These are phyloP conservation scores for Asbolus verrucosus DNA, from an alignment of 1,140 invertebrate species.

Conservation along the genomic window DNA sequence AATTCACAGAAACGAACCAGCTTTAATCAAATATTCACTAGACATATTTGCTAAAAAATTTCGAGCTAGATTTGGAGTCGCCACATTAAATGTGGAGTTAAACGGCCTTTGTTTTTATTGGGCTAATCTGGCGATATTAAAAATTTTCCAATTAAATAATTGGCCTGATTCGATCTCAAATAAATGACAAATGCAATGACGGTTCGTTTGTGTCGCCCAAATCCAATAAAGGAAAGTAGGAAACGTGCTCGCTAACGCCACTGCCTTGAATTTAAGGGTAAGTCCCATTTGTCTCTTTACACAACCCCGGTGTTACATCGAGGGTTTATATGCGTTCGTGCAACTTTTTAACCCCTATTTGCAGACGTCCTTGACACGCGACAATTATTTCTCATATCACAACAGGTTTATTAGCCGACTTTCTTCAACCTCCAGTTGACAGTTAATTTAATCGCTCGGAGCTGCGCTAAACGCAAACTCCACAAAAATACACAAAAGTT, in stretches of 20 bases:
- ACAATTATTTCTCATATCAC: no score
- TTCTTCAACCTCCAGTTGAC: no score
- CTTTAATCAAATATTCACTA: slow-evolving; percentile 7
- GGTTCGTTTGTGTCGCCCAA: slow-evolving; percentile 27
- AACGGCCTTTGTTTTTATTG: not conserved
- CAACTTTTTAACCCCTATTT: slow-evolving; percentile 4
- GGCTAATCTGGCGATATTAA: not conserved
- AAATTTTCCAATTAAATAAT: not conserved
- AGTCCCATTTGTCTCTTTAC: slow-evolving; percentile 17
- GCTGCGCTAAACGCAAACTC: no score
- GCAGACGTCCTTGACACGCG: not conserved
- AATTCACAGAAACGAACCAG: slow-evolving; percentile 1
- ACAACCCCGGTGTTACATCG: not conserved
- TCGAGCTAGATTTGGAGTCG: not conserved
- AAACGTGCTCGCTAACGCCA: slow-evolving; percentile 16
- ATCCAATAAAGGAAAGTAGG: slow-evolving; percentile 17
- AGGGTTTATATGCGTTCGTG: not conserved
- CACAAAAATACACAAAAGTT: no score
- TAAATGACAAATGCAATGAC: slow-evolving; percentile 17
- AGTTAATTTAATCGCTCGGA: no score
- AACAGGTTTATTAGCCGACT: no score
- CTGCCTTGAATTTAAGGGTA: slow-evolving; percentile 5
- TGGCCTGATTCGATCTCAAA: slow-evolving; percentile 2
- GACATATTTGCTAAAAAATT: not conserved
- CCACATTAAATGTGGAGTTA: no score